These are phyloP conservation scores for Doryteuthis pealeii DNA, from an alignment of 1,140 invertebrate species.

Conservation along the genomic window DNA sequence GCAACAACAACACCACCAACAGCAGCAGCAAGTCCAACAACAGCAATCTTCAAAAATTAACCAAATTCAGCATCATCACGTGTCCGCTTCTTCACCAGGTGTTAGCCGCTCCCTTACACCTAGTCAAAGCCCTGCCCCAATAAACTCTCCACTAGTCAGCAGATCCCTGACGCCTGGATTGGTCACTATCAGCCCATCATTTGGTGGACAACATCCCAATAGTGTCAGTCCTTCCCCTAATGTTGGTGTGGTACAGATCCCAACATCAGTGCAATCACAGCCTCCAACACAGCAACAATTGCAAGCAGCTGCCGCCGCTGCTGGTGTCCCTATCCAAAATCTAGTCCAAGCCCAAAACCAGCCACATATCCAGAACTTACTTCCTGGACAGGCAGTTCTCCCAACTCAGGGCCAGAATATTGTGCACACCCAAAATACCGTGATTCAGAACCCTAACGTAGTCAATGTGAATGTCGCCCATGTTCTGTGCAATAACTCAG, in stretches of 20 bases:
- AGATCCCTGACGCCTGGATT: constrained; percentile 29
- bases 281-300: not conserved
- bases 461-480: constrained; percentile 51
- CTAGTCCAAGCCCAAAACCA: constrained; percentile 23
- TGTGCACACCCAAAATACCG: constrained; percentile 49
- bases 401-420: constrained; percentile 27
- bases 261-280: constrained; percentile 12
- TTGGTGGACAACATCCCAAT: not conserved
- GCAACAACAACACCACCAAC: constrained; percentile 29
- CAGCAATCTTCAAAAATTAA: constrained; percentile 25
- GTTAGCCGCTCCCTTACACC: constrained; percentile 31
- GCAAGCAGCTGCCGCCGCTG: constrained; percentile 12
- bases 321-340: constrained; percentile 20
- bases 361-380: constrained; percentile 24
- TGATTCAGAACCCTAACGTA: constrained; percentile 52
- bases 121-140: constrained; percentile 27
- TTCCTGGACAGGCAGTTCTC: constrained; percentile 26
- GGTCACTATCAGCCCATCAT: constrained; percentile 1
- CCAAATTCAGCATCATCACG: constrained; percentile 17
- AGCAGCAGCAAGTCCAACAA: constrained; percentile 32
- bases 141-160: constrained; percentile 30
- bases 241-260: constrained; percentile 9
- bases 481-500: constrained; percentile 39
- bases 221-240: constrained; percentile 6
- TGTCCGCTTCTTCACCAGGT: constrained; percentile 7